Evolutionary conservation across 2,113 vertebrate species (phyloP), one percentile per base, ranked within the genome.

Genomic region (Apteryx mantelli): DNA sequence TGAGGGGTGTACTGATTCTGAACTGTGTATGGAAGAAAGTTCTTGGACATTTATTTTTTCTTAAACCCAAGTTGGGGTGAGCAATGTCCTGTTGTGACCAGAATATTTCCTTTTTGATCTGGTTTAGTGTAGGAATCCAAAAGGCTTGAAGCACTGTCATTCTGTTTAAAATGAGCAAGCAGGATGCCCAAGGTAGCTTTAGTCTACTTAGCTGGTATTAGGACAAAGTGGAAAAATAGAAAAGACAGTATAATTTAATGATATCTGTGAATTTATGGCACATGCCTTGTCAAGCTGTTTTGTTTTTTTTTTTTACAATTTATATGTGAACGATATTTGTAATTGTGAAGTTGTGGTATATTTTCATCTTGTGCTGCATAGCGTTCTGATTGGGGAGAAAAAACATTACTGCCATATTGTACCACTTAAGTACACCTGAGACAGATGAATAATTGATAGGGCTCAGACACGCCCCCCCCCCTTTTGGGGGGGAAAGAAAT

Each of bases 1-100:
- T 24, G n/a, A 52, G 28, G n/a, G 34, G 16, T 60, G 17, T 70
- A 28, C 30, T 20, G 5, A 75, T 71, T 71, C n/a, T 36, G 16
- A 24, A 25, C 48, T 22, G 22, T 19, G 9, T 11, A 21, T 26
- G 5, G 5, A 5, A 63, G 46, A 65, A 83, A 70, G 2, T 5
- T 28, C 12, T 1, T 20, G 5, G 6, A 56, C 30, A 2, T 2
- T 8, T 14, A 2, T 3, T 9, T 13, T 60, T 50, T 76, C 82
- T 40, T 38, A 15, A 32, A 40, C 6, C 17, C 4, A 18, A 5
- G 4, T 32, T 32, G 11, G 50, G 66, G 15, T 28, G 4, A 81
- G 14, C 19, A 24, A 10, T 66, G 26, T 20, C 19, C 9, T 75
- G 46, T 85, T 63, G 30, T 71, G 19, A 71, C 26, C 25, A 55